These are phyloP conservation scores for Bellardia bayeri DNA, from an alignment of 2,888 invertebrate species.

Conservation along the genomic window DNA sequence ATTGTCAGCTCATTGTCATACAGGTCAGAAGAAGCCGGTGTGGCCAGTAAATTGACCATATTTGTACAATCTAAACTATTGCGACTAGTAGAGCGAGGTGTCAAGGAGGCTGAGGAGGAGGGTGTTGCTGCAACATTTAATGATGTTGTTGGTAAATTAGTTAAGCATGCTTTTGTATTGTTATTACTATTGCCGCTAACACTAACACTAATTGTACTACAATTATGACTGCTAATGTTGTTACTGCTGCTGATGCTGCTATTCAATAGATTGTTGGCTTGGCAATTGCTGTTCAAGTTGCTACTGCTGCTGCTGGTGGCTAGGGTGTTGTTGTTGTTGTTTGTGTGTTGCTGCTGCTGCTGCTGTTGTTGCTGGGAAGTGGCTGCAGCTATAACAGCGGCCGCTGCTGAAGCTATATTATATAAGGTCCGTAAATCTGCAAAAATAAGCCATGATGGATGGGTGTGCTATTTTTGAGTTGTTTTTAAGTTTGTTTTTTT, in stretches of 20 bases:
- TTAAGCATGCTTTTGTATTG: constrained; percentile 53
- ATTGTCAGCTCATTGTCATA: constrained; percentile 84
- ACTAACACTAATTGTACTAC: constrained; percentile 43
- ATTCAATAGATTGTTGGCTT: constrained; percentile 24
- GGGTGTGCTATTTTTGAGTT: constrained; percentile 71
- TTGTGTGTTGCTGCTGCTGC: constrained; percentile 54
- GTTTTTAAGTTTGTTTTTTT: constrained; percentile 25
- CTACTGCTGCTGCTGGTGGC: constrained; percentile 49
- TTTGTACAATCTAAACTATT: constrained; percentile 68
- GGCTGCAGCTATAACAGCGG: constrained; percentile 79
- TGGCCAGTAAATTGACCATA: constrained; percentile 44
- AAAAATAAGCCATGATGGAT: constrained; percentile 79
- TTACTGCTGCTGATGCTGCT: constrained; percentile 38
- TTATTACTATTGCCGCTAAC: constrained; percentile 21
- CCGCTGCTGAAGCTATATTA: constrained; percentile 83
- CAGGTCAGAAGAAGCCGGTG: constrained; percentile 74
- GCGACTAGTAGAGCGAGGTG: constrained; percentile 68
- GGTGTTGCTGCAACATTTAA: constrained; percentile 68
- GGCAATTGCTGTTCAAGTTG: constrained; percentile 50
- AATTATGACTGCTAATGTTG: constrained; percentile 65
- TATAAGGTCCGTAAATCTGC: constrained; percentile 84
- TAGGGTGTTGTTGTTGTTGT: constrained; percentile 42
- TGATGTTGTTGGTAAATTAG: constrained; percentile 54
- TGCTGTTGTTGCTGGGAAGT: constrained; percentile 73
- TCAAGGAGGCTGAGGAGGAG: constrained; percentile 43